These are phyloP conservation scores for Oncopeltus fasciatus DNA, from an alignment of 1,140 invertebrate genomes.

Conservation along the genomic window DNA sequence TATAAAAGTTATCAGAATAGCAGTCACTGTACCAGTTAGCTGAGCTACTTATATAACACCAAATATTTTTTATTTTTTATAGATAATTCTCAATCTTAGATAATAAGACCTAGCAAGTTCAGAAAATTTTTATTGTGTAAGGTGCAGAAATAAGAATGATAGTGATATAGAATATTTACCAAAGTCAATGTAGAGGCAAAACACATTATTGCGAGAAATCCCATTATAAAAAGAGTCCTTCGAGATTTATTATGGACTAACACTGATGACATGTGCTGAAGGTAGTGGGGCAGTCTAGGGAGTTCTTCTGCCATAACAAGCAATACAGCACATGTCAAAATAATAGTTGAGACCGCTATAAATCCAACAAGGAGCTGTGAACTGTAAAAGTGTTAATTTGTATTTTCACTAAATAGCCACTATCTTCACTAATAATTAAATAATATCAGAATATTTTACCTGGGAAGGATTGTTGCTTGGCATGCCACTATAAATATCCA, in stretches of 20 bases:
- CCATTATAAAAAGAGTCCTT: constrained; percentile 62
- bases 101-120: too few relatives aligned
- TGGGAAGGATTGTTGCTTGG: constrained; percentile 60
- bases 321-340: constrained; percentile 49
- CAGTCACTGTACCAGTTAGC: too few relatives aligned
- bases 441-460: too few relatives aligned
- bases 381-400: constrained; percentile 28
- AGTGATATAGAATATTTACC: too few relatives aligned
- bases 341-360: constrained; percentile 45
- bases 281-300: constrained; percentile 40
- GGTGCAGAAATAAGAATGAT: too few relatives aligned
- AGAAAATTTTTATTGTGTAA: too few relatives aligned
- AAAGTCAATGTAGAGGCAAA: constrained; percentile 30
- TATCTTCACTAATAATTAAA: too few relatives aligned
- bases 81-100: too few relatives aligned
- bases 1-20: too few relatives aligned
- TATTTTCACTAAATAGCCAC: too few relatives aligned
- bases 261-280: constrained; percentile 55
- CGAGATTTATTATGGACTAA: constrained; percentile 52
- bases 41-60: too few relatives aligned
- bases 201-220: constrained; percentile 60
- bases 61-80: too few relatives aligned
- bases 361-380: constrained; percentile 37
- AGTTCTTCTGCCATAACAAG: constrained; percentile 80
- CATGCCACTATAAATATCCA: constrained; percentile 77